Percentiles rank a stretch among this genome's conserved stretches.
These are phyloP conservation scores for Agriopis leucophaearia DNA, from an alignment of 2,888 invertebrate species.

Conservation along the genomic window DNA sequence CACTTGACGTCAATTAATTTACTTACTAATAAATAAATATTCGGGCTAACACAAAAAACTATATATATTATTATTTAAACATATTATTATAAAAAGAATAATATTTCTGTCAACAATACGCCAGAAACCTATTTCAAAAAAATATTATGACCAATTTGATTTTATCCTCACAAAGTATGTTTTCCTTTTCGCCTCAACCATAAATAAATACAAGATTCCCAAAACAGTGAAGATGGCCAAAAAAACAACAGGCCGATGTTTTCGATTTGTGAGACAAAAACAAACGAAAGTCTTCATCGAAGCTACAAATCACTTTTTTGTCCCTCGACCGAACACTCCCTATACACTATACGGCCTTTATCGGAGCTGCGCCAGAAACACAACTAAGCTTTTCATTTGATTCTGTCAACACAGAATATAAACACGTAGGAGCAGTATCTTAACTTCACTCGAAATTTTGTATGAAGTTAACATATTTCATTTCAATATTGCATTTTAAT, in stretches of 20 bases:
- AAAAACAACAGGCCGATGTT: slow-evolving; percentile 43
- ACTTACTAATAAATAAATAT: too few species aligned
- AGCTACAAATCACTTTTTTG: slow-evolving; percentile 75
- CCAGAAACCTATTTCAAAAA: neutral
- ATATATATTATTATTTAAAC: too few species aligned
- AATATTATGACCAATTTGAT: slow-evolving; percentile 12
- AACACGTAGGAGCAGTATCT: slow-evolving; percentile 15
- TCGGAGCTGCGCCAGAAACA: slow-evolving; percentile 27
- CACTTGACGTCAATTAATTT: too few species aligned
- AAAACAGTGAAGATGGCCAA: slow-evolving; percentile 48
- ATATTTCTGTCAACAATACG: neutral
- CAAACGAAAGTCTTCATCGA: slow-evolving; percentile 68
- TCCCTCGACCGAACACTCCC: slow-evolving; percentile 30
- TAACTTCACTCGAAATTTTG: neutral
- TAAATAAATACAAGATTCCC: slow-evolving; percentile 46
- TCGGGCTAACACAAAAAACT: too few species aligned
- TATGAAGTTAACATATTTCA: too few species aligned
- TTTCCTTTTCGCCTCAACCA: slow-evolving; percentile 32
- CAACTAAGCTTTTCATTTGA: slow-evolving; percentile 32
- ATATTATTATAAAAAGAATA: too few species aligned
- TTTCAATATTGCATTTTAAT: too few species aligned
- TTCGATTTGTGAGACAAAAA: slow-evolving; percentile 64
- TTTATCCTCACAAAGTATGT: slow-evolving; percentile 31
- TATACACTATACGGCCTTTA: slow-evolving; percentile 22
- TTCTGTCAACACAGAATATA: slow-evolving; percentile 21